Evolutionary conservation across 2,797 vertebrate genomes (phyloP).

Genomic region (Australoheros facetus): DNA sequence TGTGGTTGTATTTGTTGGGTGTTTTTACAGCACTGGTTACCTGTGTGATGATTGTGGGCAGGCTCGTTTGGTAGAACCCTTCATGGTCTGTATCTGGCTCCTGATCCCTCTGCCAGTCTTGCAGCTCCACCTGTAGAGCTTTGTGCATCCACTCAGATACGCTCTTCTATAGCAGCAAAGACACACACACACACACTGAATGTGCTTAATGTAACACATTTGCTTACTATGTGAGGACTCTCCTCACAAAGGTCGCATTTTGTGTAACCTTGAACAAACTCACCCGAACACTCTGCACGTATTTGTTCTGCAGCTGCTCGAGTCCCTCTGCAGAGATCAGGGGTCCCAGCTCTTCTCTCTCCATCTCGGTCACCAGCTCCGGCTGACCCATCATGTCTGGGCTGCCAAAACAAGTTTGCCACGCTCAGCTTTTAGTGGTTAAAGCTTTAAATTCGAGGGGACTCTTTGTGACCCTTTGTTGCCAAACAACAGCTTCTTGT

Average conservation of each 20-base stretch:
- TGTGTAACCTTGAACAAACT: background rate
- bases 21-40: constrained; percentile 60
- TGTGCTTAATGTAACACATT: background rate
- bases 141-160: constrained; percentile 96
- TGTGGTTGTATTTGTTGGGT: background rate
- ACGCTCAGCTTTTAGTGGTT: background rate
- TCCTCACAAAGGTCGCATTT: background rate
- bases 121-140: constrained; percentile 90
- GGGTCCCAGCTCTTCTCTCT: constrained; percentile 83
- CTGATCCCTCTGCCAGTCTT: constrained; percentile 92
- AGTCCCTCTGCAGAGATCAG: constrained; percentile 87
- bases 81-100: constrained; percentile 91
- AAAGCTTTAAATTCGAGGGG: background rate
- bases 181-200: background rate
- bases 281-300: constrained; percentile 89
- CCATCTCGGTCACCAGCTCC: constrained; percentile 85
- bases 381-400: constrained; percentile 92
- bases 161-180: constrained; percentile 81
- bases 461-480: no score
- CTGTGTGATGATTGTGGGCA: constrained; percentile 92
- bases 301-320: constrained; percentile 89
- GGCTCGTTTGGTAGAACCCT: constrained; percentile 91
- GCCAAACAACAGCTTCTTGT: background rate
- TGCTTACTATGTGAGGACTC: no score
- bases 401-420: constrained; percentile 68